Base-by-base conservation (phyloP, 53 echinoderm and acorn worm species). In the Holothuria scabra region DNA sequence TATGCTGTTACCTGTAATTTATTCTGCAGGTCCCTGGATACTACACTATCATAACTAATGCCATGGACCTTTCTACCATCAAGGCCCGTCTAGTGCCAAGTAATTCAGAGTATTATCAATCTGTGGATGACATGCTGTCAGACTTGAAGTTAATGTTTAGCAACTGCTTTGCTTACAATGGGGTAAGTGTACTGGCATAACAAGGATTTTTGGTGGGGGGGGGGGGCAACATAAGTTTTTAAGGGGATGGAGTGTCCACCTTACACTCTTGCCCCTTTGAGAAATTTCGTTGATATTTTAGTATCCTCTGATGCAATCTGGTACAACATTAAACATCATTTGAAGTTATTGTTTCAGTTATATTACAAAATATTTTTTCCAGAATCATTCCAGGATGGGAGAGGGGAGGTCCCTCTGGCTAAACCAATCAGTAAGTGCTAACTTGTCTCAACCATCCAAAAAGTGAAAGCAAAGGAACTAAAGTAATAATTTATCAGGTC, bases 121-220 rank as follows among this genome's bases (percentile, higher is more conserved):
- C 66, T 48, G 76, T 93, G 8, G 80, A 91, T 55, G 93, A 93
- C 12, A 85, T 91, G 58, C 31, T 93, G 19, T 75, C 82, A 28
- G 93, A 93, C 69, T 63, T 90, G 67, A 90, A 76, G 59, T 82
- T 93, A 44, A 90, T 93, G 90, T 88, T 93, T 48, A 74, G 52
- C 22, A 93, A 93, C 65, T 93, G 93, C 69, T 87, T 84, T 60
- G 72, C 88, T 12, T 93, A 88, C 48, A 93, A 93, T 62, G 93
- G 90, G 78, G 93, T 93, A 70, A 83, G 93, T 87, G 41, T 10
- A 41, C n/a, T n/a, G 6, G 10, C 41, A 75, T 22, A n/a, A n/a
- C n/a, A n/a, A n/a, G n/a, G n/a, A n/a, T n/a, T n/a, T n/a, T n/a
- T n/a, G n/a, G n/a, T n/a, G n/a, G n/a, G n/a, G n/a, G n/a, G n/a